Percentiles rank a stretch among this genome's conserved stretches.
These are phyloP conservation scores for Cynaeus angustus DNA, from an alignment of 2,888 invertebrate species.

Conservation along the genomic window DNA sequence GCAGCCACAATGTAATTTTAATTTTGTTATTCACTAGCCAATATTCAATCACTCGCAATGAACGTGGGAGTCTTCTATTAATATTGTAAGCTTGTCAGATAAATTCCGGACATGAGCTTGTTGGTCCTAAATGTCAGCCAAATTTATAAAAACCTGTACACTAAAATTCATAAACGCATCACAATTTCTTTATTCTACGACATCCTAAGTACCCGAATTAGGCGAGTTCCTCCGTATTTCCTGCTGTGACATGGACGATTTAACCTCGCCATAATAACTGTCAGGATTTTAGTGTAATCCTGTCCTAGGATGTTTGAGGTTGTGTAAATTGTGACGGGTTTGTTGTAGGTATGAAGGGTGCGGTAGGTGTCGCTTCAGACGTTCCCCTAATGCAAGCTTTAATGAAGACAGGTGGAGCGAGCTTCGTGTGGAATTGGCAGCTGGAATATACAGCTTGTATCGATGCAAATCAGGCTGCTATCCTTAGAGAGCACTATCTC, in stretches of 20 bases:
- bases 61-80: too few relatives aligned
- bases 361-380: slow-evolving; percentile 39
- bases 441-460: slow-evolving; percentile 56
- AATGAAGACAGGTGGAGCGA: slow-evolving; percentile 57
- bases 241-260: slow-evolving; percentile 18
- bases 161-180: too few relatives aligned
- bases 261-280: slow-evolving; percentile 27
- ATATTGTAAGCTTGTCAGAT: too few relatives aligned
- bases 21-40: too few relatives aligned
- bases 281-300: slow-evolving; percentile 30
- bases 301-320: slow-evolving; percentile 38
- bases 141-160: too few relatives aligned
- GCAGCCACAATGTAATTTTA: too few relatives aligned
- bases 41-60: too few relatives aligned
- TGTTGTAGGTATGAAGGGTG: slow-evolving; percentile 33
- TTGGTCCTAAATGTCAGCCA: too few relatives aligned
- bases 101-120: too few relatives aligned
- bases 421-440: slow-evolving; percentile 57
- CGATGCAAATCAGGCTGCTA: slow-evolving; percentile 55
- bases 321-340: slow-evolving; percentile 45
- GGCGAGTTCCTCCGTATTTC: background rate
- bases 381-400: slow-evolving; percentile 45
- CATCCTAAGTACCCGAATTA: slow-evolving; percentile 4
- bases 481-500: slow-evolving; percentile 48
- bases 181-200: too few relatives aligned